Percentiles rank a stretch among this genome's conserved stretches.
phyloP scores from a whole-genome alignment of 2,888 invertebrate species.

The Tachina lurida region DNA sequence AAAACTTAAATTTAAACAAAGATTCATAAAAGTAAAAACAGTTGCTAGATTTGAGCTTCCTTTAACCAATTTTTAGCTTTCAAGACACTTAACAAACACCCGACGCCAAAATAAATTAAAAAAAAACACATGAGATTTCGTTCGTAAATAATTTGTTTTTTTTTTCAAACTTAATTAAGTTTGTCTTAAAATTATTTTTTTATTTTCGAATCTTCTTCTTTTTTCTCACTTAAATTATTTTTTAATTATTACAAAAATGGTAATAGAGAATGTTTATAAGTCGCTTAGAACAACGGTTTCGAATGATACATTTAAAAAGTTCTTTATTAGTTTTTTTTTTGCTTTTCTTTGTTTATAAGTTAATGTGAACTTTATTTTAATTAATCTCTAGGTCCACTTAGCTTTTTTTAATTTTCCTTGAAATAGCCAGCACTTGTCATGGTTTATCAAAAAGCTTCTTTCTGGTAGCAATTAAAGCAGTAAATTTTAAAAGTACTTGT shows the following conservation, averaged over 20 bases:
- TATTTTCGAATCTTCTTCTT: constrained; percentile 39
- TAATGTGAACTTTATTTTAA: neutral
- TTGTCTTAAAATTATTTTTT: constrained; percentile 60
- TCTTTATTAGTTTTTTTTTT: neutral
- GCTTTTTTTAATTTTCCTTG: neutral
- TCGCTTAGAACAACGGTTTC: constrained; percentile 36
- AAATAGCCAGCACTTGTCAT: neutral
- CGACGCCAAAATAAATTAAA: neutral
- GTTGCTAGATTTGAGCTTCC: constrained; percentile 6
- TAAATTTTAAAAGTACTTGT: neutral
- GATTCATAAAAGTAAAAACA: constrained; percentile 3
- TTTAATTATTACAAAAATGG: constrained; percentile 46
- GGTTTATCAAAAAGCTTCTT: neutral
- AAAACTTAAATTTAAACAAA: neutral
- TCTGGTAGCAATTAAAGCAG: neutral
- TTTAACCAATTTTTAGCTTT: constrained; percentile 23
- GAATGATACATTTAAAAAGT: constrained; percentile 22
- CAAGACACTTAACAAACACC: constrained; percentile 10
- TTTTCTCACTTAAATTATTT: constrained; percentile 23
- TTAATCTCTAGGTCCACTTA: neutral
- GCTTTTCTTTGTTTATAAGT: neutral
- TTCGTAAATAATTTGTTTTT: constrained; percentile 10
- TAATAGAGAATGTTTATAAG: constrained; percentile 37
- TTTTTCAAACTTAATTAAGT: constrained; percentile 27
- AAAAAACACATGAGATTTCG: constrained; percentile 30